A percentile compares a stretch with the other conserved stretches of the same genome.
Evolutionary conservation across 1,140 invertebrate genomes (phyloP).

Genomic region (Tetragonula clypearis): DNA sequence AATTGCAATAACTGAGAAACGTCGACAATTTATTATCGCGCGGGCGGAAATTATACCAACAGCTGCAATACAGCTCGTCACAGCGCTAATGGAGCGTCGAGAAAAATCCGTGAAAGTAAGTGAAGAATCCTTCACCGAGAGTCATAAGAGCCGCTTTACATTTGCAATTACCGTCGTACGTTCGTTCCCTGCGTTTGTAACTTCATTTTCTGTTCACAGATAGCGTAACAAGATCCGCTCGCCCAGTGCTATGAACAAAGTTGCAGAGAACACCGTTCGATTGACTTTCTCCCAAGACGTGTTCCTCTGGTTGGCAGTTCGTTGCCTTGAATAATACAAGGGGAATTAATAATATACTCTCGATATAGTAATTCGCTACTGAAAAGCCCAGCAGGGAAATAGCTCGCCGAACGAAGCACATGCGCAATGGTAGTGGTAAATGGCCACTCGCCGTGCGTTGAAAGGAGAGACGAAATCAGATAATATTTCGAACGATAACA

Average conservation of each 20-base stretch:
- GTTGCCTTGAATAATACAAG: background rate
- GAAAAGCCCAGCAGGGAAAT: background rate
- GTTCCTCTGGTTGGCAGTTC: background rate
- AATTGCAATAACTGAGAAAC: too few species aligned
- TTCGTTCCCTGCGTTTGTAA: background rate
- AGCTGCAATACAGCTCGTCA: too few species aligned
- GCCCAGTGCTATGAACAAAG: background rate
- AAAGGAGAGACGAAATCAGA: background rate
- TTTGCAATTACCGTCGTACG: too few species aligned
- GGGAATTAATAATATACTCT: background rate
- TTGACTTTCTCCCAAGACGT: background rate
- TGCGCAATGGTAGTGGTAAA: background rate
- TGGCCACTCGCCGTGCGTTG: background rate
- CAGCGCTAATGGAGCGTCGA: too few species aligned
- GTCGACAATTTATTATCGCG: too few species aligned
- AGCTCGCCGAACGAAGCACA: too few species aligned
- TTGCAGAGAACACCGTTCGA: background rate
- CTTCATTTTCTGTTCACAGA: background rate
- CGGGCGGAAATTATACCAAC: too few species aligned
- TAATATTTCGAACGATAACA: slow-evolving; percentile 11
- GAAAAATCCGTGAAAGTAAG: too few species aligned
- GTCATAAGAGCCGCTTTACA: too few species aligned
- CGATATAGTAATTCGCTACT: background rate
- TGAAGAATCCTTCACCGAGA: too few species aligned
- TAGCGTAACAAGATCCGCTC: background rate